Base-by-base conservation (phyloP, 2,888 invertebrate species). In the Napeogenes inachia region DNA sequence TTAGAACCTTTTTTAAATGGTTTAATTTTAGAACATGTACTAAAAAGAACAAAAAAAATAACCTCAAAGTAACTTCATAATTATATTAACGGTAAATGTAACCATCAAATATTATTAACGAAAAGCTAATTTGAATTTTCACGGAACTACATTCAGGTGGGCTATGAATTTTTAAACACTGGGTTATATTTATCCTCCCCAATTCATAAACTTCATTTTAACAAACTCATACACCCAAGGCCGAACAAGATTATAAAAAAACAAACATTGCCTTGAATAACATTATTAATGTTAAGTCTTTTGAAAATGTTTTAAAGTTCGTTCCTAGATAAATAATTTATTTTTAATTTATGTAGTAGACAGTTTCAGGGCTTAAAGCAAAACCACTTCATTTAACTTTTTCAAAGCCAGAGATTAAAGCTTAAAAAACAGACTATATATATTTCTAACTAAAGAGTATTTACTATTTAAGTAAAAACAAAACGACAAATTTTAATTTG, bases 101-200 rank as follows among this genome's bases (percentile, higher is more conserved):
- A 42, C 30, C 45, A 21, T 21, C 21, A 57, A 59, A 55, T 46
- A 50, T 57, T 59, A 64, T 64, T 62, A 60, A 46, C 42, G 55
- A 57, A 59, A 50, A 54, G 50, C 59, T 59, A 53, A 61, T 59
- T 54, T 61, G 46, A 45, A 33, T 58, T 59, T 56, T 56, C 21
- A 21, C 21, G 45, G 12, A 59, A 45, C 53, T 59, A 60, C 54
- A n/a, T 33, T 38, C 38, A 30, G 54, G 54, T 45, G 59, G 56
- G 57, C 46, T 63, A 56, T 59, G 59, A 66, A 66, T 64, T 60
- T 61, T 63, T 63, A 63, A 65, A 63, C 66, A 62, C 59, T 45
- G 30, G 47, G 54, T 66, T 61, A 57, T 62, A 61, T 64, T 68
- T 57, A 61, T 59, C 56, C 56, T 67, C 57, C 38, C 33, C 65